A percentile compares a stretch with the other conserved stretches of the same genome.
These are phyloP conservation scores for Vireo altiloquus DNA, from an alignment of 2,113 vertebrate genomes.

Conservation along the genomic window DNA sequence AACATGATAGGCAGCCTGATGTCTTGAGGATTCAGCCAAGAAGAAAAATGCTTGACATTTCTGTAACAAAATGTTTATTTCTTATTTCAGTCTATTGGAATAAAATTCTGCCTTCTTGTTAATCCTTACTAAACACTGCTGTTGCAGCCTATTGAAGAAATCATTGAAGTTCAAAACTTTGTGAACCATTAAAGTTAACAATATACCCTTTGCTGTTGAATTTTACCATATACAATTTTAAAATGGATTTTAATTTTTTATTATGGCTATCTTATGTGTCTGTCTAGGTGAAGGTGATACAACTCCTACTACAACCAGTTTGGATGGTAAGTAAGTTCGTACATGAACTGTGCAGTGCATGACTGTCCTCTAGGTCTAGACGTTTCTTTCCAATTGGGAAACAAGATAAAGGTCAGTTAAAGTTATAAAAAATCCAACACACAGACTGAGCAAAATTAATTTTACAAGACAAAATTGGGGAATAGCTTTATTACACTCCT, in stretches of 20 bases:
- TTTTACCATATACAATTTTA: not conserved
- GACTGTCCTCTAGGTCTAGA: not conserved
- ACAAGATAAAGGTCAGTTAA: not conserved
- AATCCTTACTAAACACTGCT: not conserved
- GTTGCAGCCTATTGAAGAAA: not conserved
- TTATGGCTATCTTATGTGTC: conserved; percentile 3
- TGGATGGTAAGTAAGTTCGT: conserved; percentile 72
- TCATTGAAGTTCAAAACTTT: not conserved
- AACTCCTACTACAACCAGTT: conserved; percentile 66
- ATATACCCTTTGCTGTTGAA: not conserved
- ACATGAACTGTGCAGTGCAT: not conserved
- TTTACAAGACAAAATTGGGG: not conserved
- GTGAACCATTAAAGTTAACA: not conserved
- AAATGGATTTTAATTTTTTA: not conserved
- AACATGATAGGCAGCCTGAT: not conserved
- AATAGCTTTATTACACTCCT: not conserved
- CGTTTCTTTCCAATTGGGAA: not conserved
- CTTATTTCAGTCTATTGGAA: not conserved
- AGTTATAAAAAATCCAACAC: not conserved
- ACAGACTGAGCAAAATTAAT: not conserved
- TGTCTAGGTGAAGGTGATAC: conserved; percentile 78
- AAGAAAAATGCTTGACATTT: not conserved
- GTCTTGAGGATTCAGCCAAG: not conserved
- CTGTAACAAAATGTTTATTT: not conserved
- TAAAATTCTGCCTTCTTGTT: not conserved